Conservation (phyloP, 2,888 invertebrate genomes). For the Podabrus alpinus region DNA sequence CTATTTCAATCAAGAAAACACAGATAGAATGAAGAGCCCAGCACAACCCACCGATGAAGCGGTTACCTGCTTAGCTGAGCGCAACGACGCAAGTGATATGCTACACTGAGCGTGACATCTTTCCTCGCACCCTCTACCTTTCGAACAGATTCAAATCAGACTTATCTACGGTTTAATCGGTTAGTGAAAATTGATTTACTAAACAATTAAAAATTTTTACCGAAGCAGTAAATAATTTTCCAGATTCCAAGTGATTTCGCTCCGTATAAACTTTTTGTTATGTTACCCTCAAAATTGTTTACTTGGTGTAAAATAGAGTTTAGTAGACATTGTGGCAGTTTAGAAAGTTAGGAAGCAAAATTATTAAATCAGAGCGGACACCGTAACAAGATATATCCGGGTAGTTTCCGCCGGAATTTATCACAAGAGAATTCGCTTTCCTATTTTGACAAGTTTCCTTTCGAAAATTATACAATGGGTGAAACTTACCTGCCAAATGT, state of each 20-base stretch:
- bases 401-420: conserved; percentile 54
- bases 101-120: conserved; percentile 40
- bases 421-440: conserved; percentile 12
- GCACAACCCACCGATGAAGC: conserved; percentile 17
- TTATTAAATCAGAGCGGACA: conserved; percentile 56
- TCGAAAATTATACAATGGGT: neutral
- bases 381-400: conserved; percentile 57
- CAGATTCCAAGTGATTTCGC: neutral
- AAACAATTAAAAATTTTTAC: neutral
- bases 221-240: neutral
- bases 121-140: conserved; percentile 35
- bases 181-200: conserved; percentile 21
- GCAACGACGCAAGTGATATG: conserved; percentile 35
- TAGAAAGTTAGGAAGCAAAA: conserved; percentile 34
- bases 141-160: conserved; percentile 29
- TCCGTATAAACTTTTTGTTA: neutral
- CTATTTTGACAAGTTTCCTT: neutral
- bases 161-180: conserved; percentile 28
- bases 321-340: conserved; percentile 16
- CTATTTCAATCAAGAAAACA: conserved; percentile 1
- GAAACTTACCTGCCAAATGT: conserved; percentile 59
- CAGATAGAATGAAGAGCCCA: neutral
- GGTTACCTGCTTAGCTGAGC: conserved; percentile 36
- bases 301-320: conserved; percentile 6
- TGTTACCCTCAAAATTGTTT: neutral